phyloP scores from a whole-genome alignment of 2,797 vertebrate genomes.

The Glossophaga mutica region DNA sequence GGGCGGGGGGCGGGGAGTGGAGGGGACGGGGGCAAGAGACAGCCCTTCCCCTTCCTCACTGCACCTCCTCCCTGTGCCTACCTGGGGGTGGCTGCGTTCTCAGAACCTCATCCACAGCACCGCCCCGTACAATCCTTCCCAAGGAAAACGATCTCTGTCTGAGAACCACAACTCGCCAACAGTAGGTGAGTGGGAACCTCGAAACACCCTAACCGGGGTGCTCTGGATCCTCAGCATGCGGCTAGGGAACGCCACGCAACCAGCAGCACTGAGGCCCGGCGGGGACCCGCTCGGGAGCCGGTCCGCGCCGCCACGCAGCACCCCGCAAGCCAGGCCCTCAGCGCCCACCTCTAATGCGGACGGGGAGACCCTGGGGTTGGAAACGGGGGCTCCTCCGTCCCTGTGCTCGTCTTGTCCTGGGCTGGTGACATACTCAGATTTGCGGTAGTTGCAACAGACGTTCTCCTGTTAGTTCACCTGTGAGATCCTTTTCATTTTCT shows the following conservation, averaged over 20 bases:
- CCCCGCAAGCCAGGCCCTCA: not conserved
- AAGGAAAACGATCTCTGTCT: not conserved
- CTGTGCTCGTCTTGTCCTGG: not conserved
- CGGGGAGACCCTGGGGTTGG: not conserved
- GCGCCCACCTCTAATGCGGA: rapidly evolving
- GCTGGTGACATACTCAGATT: rapidly evolving
- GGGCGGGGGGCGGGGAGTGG: no score
- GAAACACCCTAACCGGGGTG: not conserved
- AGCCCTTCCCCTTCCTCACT: no score
- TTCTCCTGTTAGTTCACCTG: no score
- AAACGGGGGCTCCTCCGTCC: no score
- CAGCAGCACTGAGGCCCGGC: no score
- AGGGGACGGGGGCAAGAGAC: no score
- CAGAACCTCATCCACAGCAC: not conserved
- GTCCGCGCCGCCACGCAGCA: no score
- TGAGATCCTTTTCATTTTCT: not conserved
- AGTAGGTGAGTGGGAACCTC: no score
- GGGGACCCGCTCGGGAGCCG: no score
- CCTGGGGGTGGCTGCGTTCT: no score
- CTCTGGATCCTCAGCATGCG: not conserved
- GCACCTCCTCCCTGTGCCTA: no score
- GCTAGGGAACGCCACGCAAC: rapidly evolving
- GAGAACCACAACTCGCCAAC: not conserved
- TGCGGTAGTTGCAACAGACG: not conserved
- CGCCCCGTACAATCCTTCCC: not conserved